Conservation (phyloP, 2,113 vertebrate species). For the Grus americana region DNA sequence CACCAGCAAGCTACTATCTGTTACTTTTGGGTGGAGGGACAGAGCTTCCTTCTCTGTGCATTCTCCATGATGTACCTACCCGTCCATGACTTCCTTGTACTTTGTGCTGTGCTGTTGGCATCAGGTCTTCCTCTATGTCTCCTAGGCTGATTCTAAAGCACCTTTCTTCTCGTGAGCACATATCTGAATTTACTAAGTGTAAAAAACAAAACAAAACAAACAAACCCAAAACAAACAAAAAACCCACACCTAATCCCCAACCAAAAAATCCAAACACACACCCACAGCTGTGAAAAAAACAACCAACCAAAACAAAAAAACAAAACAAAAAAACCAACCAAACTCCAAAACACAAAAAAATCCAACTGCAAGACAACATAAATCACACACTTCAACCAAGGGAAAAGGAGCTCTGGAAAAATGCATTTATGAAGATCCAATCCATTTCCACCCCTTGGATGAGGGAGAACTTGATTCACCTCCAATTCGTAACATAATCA, state of each 20-base stretch:
- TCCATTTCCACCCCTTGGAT: background rate
- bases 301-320: background rate
- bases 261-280: background rate
- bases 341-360: background rate
- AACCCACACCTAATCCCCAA: no score
- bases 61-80: background rate
- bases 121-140: background rate
- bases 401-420: background rate
- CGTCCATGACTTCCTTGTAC: background rate
- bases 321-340: no score
- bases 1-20: background rate
- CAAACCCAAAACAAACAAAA: no score
- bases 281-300: no score
- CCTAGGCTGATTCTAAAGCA: background rate
- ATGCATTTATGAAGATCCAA: background rate
- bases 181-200: background rate
- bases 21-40: background rate
- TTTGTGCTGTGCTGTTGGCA: background rate
- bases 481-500: background rate
- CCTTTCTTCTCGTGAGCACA: background rate
- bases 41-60: background rate
- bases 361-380: background rate
- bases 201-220: background rate
- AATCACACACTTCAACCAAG: background rate
- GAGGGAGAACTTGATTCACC: background rate